Conservation (phyloP, 2,888 invertebrate species). For the Ametastegia equiseti region DNA sequence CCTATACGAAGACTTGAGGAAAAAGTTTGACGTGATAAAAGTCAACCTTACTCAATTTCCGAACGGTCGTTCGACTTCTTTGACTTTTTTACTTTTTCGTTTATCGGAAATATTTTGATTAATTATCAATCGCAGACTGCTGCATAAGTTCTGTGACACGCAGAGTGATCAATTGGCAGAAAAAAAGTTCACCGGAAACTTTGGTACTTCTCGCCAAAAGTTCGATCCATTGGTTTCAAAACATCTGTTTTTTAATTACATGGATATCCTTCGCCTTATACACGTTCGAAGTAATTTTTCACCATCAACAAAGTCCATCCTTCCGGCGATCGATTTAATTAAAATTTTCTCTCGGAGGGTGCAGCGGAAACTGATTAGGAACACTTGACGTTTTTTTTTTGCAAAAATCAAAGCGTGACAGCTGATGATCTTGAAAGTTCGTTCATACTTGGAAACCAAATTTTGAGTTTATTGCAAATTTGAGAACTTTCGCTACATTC, state of each 20-base stretch:
- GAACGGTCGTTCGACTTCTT: not conserved
- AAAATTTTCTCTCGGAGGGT: not conserved
- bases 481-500: not conserved
- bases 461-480: not conserved
- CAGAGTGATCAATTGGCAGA: not conserved
- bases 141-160: not conserved
- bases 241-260: not conserved
- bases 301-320: not conserved
- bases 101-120: conserved; percentile 10
- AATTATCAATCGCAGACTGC: not conserved
- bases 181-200: not conserved
- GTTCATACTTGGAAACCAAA: too few species aligned
- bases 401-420: too few species aligned
- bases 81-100: conserved; percentile 5
- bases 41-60: conserved; percentile 8
- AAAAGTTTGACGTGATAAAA: conserved; percentile 26
- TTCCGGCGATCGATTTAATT: not conserved
- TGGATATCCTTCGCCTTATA: not conserved
- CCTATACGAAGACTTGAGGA: not conserved
- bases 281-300: not conserved
- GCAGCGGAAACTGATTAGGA: not conserved
- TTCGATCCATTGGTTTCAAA: not conserved
- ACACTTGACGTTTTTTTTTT: too few species aligned
- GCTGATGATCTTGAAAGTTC: too few species aligned
- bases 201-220: not conserved